phyloP scores from a whole-genome alignment of 2,113 vertebrate genomes.

The Sminthopsis crassicaudata region DNA sequence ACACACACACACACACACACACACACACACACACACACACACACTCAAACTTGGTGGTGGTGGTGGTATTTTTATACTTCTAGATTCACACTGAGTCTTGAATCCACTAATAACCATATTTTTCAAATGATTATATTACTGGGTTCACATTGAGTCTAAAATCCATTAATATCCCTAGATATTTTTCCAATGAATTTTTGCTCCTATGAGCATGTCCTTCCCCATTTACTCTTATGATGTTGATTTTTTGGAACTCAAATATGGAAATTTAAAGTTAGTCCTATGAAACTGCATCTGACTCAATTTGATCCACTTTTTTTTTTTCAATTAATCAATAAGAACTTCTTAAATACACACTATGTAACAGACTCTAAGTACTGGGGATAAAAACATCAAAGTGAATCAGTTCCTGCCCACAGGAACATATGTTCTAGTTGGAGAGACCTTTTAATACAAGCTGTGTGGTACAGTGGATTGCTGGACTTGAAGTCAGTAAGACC shows the following conservation, averaged over 20 bases:
- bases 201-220: not conserved
- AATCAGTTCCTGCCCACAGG: not conserved
- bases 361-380: not conserved
- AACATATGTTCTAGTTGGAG: not conserved
- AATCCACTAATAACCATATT: not conserved
- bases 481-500: too few species aligned
- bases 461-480: too few species aligned
- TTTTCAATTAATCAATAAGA: not conserved
- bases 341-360: not conserved
- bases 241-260: not conserved
- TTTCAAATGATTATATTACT: not conserved
- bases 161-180: too few species aligned
- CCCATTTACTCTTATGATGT: not conserved
- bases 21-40: too few species aligned
- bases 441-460: not conserved
- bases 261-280: not conserved
- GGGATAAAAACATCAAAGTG: not conserved
- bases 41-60: too few species aligned
- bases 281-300: not conserved
- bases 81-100: not conserved
- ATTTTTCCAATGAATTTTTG: not conserved
- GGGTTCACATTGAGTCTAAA: not conserved
- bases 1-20: too few species aligned
- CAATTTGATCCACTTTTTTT: not conserved
- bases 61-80: not conserved